These are phyloP conservation scores for Lomographa bimaculata DNA, from an alignment of 2,888 invertebrate species.

Conservation along the genomic window DNA sequence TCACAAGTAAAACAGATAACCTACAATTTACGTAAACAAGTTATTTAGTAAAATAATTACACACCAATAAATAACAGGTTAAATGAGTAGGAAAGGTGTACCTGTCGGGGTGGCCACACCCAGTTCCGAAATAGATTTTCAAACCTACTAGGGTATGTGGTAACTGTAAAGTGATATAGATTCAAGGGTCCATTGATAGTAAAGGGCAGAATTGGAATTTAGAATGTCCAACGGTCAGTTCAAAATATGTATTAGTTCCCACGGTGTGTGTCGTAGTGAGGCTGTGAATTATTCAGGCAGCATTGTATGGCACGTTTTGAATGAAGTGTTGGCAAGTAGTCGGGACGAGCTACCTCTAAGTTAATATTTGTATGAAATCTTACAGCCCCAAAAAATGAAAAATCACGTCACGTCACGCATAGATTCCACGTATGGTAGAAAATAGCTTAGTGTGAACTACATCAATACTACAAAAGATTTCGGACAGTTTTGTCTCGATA, in stretches of 20 bases:
- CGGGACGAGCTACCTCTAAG: too few species aligned
- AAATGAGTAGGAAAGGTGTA: conserved; percentile 6
- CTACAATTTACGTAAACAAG: too few species aligned
- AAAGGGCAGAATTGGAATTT: conserved; percentile 32
- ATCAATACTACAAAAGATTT: too few species aligned
- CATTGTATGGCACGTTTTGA: conserved; percentile 3
- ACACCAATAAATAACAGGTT: conserved; percentile 8
- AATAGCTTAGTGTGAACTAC: too few species aligned
- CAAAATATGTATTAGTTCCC: conserved; percentile 22
- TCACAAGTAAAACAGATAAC: too few species aligned
- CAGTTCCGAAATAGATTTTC: conserved; percentile 4
- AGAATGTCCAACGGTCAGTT: conserved; percentile 20
- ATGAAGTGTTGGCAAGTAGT: too few species aligned
- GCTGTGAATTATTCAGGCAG: conserved; percentile 6
- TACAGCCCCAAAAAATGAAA: too few species aligned
- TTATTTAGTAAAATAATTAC: conserved; percentile 21
- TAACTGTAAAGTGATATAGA: conserved; percentile 20
- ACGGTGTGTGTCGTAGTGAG: conserved; percentile 7
- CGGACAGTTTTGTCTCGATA: too few species aligned
- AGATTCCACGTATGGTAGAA: too few species aligned
- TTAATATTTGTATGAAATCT: too few species aligned
- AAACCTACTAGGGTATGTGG: too few species aligned
- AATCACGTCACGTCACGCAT: too few species aligned
- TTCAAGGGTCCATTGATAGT: conserved; percentile 23
- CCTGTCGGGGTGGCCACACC: conserved; percentile 8